Evolutionary conservation across 2,113 vertebrate genomes (phyloP), one percentile per base, ranked within the genome.

Genomic region (Ellobius talpinus): DNA sequence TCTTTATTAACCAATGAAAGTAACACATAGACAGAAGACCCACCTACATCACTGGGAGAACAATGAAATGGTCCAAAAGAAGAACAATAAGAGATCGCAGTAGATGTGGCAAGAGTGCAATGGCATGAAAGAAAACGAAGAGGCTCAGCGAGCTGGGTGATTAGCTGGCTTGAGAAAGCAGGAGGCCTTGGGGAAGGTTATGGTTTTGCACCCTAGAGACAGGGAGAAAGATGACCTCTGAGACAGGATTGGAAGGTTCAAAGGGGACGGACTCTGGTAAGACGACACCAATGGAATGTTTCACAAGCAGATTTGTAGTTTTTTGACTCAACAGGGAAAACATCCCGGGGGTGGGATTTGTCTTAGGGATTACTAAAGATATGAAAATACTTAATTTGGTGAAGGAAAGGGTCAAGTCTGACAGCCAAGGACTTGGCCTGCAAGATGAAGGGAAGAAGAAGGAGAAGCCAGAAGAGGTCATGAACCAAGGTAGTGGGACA

Each of bases 11-110:
- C n/a, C n/a, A n/a, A n/a, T n/a, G n/a, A n/a, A n/a, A n/a, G n/a
- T n/a, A n/a, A n/a, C n/a, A n/a, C n/a, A n/a, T n/a, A n/a, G n/a
- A n/a, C n/a, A n/a, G n/a, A n/a, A n/a, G n/a, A n/a, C n/a, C n/a
- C n/a, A n/a, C n/a, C n/a, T n/a, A n/a, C n/a, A n/a, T 95, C 52
- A 26, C 78, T 81, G 73, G 58, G 58, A 86, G 52, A 86, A 79
- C 61, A 55, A 0, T 7, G 7, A 76, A 90, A 77, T 86, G 42
- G 6, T 72, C 61, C 87, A 70, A 91, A 94, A 77, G 81, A 96
- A 33, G 39, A 95, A 76, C 12, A 42, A 70, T 39, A 52, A 79
- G 31, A 47, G 72, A 89, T 58, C 36, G 33, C 1, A 47, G 81
- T 24, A n/a, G n/a, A n/a, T 31, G 14, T n/a, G 2, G 66, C 16